Percentiles rank a stretch among this genome's conserved stretches.
Conservation (phyloP, 2,888 invertebrate genomes). For the Cryptosula pallasiana region DNA sequence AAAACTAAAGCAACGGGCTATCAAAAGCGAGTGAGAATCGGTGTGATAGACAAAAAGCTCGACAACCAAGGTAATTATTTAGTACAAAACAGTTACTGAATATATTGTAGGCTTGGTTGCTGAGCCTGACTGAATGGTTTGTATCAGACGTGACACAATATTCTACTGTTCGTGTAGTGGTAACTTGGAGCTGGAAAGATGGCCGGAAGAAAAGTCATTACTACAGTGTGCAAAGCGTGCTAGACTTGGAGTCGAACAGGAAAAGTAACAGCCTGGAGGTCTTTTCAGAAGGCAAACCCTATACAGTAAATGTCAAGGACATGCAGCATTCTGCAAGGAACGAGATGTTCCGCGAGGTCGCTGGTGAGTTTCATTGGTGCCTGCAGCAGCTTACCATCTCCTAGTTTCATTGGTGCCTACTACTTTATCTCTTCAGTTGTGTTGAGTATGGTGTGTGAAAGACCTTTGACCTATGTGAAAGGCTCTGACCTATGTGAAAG, state of each 20-base stretch:
- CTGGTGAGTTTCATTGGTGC: slow-evolving; percentile 1
- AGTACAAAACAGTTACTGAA: too few relatives aligned
- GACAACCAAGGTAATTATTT: slow-evolving; percentile 24
- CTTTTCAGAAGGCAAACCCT: slow-evolving; percentile 31
- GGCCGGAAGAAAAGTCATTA: slow-evolving; percentile 38
- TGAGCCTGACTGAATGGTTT: too few relatives aligned
- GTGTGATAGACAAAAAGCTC: slow-evolving; percentile 30
- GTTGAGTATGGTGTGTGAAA: too few relatives aligned
- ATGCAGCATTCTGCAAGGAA: slow-evolving; percentile 32
- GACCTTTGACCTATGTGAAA: too few relatives aligned
- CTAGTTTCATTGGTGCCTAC: too few relatives aligned
- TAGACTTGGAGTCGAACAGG: slow-evolving; percentile 35
- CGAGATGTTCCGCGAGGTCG: not conserved
- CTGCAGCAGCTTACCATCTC: too few relatives aligned
- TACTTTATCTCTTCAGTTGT: too few relatives aligned
- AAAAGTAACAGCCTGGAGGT: slow-evolving; percentile 28
- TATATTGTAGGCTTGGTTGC: too few relatives aligned
- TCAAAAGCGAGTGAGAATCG: slow-evolving; percentile 38
- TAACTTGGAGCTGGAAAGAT: slow-evolving; percentile 44
- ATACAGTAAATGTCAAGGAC: slow-evolving; percentile 35
- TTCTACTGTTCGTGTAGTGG: too few relatives aligned
- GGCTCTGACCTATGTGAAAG: too few relatives aligned
- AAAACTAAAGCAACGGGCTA: slow-evolving; percentile 47
- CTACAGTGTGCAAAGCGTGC: slow-evolving; percentile 31
- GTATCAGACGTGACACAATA: too few relatives aligned